Evolutionary conservation across 1,140 invertebrate species (phyloP).

Genomic region (Orius insidiosus): DNA sequence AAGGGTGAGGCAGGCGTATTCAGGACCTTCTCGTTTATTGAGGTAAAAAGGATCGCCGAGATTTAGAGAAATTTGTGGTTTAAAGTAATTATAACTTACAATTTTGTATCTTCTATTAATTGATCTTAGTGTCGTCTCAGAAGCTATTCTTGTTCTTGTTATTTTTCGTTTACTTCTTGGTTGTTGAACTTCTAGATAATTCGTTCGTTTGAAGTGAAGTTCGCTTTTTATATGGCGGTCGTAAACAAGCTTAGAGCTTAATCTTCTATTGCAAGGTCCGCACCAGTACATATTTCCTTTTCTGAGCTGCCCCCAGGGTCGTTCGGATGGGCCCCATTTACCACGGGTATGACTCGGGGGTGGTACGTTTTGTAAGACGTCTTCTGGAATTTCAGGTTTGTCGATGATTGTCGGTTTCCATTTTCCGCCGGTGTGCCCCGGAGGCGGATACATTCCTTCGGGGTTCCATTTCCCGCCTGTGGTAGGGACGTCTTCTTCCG

Average conservation of each 20-base stretch:
- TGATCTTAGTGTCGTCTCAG: not conserved
- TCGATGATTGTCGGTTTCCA: conserved; percentile 33
- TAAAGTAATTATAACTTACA: not conserved
- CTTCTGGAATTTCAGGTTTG: not conserved
- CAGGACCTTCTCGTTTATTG: too few species aligned
- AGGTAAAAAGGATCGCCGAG: too few species aligned
- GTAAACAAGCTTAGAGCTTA: conserved; percentile 52
- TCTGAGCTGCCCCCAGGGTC: conserved; percentile 27
- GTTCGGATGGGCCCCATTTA: conserved; percentile 45
- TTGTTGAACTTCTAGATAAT: too few species aligned
- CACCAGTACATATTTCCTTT: conserved; percentile 45
- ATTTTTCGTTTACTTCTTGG: too few species aligned
- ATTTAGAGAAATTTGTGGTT: not conserved
- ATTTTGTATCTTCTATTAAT: conserved; percentile 6
- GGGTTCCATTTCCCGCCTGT: conserved; percentile 4
- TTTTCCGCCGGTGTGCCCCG: conserved; percentile 50
- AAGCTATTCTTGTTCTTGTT: too few species aligned
- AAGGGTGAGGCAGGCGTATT: too few species aligned
- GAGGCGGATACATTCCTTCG: not conserved
- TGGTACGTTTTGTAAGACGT: conserved; percentile 25
- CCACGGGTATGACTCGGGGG: conserved; percentile 51
- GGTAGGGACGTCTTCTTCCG: conserved; percentile 33
- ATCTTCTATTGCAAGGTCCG: conserved; percentile 51
- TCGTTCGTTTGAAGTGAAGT: conserved; percentile 12
- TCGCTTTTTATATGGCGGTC: conserved; percentile 25